Base-by-base conservation (phyloP, 2,797 vertebrate genomes). In the Sciurus vulgaris region DNA sequence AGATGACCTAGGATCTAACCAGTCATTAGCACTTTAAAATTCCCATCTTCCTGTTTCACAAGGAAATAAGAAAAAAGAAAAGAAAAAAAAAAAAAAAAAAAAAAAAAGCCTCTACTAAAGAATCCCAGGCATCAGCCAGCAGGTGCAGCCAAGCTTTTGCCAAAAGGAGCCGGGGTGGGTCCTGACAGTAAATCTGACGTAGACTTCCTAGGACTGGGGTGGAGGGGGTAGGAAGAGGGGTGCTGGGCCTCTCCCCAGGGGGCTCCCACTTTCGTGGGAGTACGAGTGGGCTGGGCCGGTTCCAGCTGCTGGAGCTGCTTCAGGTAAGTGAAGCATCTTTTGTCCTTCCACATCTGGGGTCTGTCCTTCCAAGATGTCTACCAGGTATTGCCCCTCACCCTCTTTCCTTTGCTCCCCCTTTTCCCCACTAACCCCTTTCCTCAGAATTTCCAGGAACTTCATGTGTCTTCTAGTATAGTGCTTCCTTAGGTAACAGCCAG, bases 71-170 rank as follows among this genome's bases (percentile, higher is more conserved):
- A 59, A 24, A 59, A 59, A 59, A 24, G 38, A 38, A 38, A 38
- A 38, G 38, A 38, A 38, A 38, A 38, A 4, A 38, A 38, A 38
- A 38, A 38, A 4, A 4, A 4, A 59, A 59, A 24, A 59, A 59
- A 59, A 59, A 59, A 59, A 72, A 82, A 12, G 38, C 38, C 8
- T 89, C 82, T 33, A 20, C 86, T 82, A 38, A 92, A 65, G 86
- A 92, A 91, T 92, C 76, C 73, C 92, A 93, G 89, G 88, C 86
- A 33, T 69, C 91, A 89, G 92, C 65, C 92, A 86, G 83, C 97
- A 97, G 96, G 97, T 96, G 92, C 86, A 89, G 70, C 13, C 5
- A 90, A 56, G 82, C 85, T 94, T 96, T 86, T 85, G 86, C 94
- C 96, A 74, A 72, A 77, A n/a, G 44, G 10, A 61, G 61, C 35